phyloP scores from a whole-genome alignment of 2,888 invertebrate genomes.

The Pseudococcus viburni region DNA sequence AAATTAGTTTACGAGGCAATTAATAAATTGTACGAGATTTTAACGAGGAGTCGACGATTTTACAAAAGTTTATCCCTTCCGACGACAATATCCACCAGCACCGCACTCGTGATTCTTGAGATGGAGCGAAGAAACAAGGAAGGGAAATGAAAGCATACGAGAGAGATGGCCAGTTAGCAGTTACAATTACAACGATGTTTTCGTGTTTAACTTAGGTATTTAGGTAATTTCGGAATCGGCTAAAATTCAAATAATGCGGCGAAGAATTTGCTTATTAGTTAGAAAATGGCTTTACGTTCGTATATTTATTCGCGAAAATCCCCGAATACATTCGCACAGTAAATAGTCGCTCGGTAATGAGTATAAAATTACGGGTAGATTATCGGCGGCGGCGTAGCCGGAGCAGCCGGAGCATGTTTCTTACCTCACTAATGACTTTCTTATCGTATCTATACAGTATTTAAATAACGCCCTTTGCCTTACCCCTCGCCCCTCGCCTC shows the following conservation, averaged over 20 bases:
- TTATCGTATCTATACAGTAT: slow-evolving; percentile 32
- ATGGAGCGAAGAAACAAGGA: not conserved
- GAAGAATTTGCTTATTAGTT: slow-evolving; percentile 32
- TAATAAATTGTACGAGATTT: slow-evolving; percentile 33
- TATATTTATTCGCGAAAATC: slow-evolving; percentile 44
- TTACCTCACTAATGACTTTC: slow-evolving; percentile 47
- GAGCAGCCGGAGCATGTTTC: slow-evolving; percentile 13
- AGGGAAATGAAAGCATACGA: not conserved
- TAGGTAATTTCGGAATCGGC: not conserved
- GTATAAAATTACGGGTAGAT: slow-evolving; percentile 40
- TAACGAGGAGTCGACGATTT: not conserved
- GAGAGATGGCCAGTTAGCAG: not conserved
- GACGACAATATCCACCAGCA: not conserved
- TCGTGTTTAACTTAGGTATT: slow-evolving; percentile 36
- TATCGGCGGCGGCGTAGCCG: not conserved
- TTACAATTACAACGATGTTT: not conserved
- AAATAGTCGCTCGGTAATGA: slow-evolving; percentile 44
- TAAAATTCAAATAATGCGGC: slow-evolving; percentile 39
- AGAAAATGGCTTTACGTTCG: not conserved
- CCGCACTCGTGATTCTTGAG: not conserved
- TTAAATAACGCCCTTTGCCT: slow-evolving; percentile 43
- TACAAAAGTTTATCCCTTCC: slow-evolving; percentile 1
- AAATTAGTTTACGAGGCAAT: slow-evolving; percentile 18
- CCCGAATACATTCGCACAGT: slow-evolving; percentile 2
- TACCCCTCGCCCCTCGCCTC: not conserved